Percentiles rank a stretch among this genome's conserved stretches.
These are phyloP conservation scores for Beroe ovata DNA, from an alignment of 37 sponge, comb jelly and placozoan species.

Conservation along the genomic window DNA sequence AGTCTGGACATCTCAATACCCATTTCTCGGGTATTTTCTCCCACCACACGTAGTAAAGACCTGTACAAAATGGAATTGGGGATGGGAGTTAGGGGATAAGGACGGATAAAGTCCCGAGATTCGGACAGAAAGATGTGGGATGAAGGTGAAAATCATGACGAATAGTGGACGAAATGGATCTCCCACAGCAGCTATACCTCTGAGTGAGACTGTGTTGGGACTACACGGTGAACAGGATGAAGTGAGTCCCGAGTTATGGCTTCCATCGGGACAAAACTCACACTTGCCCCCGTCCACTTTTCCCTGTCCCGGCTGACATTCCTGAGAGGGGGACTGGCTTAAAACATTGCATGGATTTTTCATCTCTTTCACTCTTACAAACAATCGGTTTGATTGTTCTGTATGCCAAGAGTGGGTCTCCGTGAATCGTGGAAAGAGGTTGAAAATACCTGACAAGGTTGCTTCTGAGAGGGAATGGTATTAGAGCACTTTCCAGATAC, in stretches of 20 bases:
- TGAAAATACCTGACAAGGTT: constrained; percentile 4
- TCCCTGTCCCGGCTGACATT: constrained; percentile 5
- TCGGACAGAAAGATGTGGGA: no score
- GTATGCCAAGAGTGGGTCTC: no score
- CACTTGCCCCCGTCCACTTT: not conserved
- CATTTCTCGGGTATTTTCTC: not conserved
- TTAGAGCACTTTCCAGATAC: not conserved
- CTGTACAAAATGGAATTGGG: no score
- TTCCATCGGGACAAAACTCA: constrained; percentile 15
- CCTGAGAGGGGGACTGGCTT: not conserved
- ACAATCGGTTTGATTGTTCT: no score
- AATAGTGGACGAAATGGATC: no score
- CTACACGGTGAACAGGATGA: not conserved
- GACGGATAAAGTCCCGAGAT: no score
- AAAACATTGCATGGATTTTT: no score
- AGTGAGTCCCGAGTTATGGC: not conserved
- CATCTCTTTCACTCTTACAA: no score
- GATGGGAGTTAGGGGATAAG: no score
- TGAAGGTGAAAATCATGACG: no score
- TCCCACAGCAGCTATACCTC: no score
- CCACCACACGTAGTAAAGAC: constrained; percentile 63
- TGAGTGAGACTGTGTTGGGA: constrained; percentile 22
- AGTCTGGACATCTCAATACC: not conserved
- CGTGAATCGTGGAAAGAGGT: no score
- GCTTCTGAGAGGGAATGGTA: not conserved